These are phyloP conservation scores for Sarcoramphus papa DNA, from an alignment of 2,797 vertebrate genomes.

Conservation along the genomic window DNA sequence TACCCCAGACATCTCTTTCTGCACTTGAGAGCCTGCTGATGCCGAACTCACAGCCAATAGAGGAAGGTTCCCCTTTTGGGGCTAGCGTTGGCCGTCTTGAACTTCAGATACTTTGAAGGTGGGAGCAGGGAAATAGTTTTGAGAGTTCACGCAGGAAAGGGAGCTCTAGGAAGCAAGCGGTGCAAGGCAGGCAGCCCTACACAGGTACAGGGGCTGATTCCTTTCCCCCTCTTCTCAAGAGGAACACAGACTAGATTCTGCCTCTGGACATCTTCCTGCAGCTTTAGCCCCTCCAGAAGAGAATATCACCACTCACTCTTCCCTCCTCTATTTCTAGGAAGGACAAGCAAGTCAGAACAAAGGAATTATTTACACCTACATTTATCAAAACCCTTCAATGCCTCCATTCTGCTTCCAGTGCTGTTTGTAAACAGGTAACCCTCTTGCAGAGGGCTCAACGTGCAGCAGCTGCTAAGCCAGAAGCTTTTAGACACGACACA, in stretches of 20 bases:
- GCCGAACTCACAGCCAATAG: neutral
- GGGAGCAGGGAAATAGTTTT: neutral
- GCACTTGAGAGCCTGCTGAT: neutral
- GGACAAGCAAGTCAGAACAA: neutral
- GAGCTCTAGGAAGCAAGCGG: neutral
- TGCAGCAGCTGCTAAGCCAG: neutral
- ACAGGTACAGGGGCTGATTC: accelerated
- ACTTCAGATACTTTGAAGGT: neutral
- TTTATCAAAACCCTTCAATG: accelerated
- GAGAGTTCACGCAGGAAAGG: neutral
- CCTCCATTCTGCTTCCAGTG: neutral
- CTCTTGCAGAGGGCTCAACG: accelerated
- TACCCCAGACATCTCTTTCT: neutral
- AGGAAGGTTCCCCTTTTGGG: neutral
- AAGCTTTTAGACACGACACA: accelerated
- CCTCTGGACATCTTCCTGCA: accelerated
- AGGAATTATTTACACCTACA: neutral
- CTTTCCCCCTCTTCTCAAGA: neutral
- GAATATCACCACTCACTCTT: accelerated
- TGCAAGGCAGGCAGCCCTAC: neutral
- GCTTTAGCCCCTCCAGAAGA: neutral
- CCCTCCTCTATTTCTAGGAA: neutral
- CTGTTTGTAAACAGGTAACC: neutral
- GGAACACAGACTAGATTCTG: neutral
- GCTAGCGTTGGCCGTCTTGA: accelerated